Evolutionary conservation across 1,140 invertebrate species (phyloP).

Genomic region (Trachelipus rathkii): DNA sequence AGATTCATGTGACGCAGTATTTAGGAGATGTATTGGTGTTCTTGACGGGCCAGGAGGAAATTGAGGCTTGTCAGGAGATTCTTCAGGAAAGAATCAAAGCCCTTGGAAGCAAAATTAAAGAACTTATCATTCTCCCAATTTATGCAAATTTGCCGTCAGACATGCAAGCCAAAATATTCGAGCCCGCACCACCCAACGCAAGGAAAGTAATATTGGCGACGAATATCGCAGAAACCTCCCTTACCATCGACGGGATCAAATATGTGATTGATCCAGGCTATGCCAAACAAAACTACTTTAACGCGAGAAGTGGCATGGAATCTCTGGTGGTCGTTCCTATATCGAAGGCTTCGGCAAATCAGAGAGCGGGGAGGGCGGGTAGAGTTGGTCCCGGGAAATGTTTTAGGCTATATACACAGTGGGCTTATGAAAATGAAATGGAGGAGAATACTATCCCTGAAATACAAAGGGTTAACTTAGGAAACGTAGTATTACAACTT

Average conservation of each 20-base stretch:
- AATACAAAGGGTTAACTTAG: conserved; percentile 95
- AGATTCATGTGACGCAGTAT: conserved; percentile 96
- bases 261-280: conserved; percentile 99
- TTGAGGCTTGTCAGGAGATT: conserved; percentile 92
- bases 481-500: conserved; percentile 92
- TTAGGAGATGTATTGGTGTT: conserved; percentile 95
- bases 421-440: conserved; percentile 95
- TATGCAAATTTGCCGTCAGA: conserved; percentile 98
- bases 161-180: conserved; percentile 97
- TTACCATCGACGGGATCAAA: conserved; percentile 98
- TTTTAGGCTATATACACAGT: conserved; percentile 93
- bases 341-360: conserved; percentile 91
- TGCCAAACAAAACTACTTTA: conserved; percentile 98
- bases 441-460: conserved; percentile 98
- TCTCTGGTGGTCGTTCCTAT: conserved; percentile 96
- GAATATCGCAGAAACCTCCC: conserved; percentile 98
- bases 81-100: conserved; percentile 81
- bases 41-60: conserved; percentile 90
- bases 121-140: conserved; percentile 90
- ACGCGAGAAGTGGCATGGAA: conserved; percentile 96
- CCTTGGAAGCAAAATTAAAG: conserved; percentile 86
- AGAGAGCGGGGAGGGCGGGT: conserved; percentile 86
- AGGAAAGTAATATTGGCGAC: conserved; percentile 95
- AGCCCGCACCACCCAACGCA: conserved; percentile 88
- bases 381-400: conserved; percentile 94